A percentile compares a stretch with the other conserved stretches of the same genome.
Evolutionary conservation across 2,113 vertebrate species (phyloP).

Genomic region (Clarias magur): DNA sequence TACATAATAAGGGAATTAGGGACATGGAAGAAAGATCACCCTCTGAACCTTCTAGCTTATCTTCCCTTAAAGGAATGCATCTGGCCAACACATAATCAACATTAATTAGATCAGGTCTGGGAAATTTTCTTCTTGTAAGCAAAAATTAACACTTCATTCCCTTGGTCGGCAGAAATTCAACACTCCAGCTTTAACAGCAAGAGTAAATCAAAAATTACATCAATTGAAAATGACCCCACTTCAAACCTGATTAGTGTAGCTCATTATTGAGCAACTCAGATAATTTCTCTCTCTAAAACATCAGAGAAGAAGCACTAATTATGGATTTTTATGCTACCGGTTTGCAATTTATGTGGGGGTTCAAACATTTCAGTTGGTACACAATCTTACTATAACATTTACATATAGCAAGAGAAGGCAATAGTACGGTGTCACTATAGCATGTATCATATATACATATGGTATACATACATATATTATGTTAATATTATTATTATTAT

Average conservation of each 20-base stretch:
- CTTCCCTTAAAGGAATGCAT: conserved; percentile 75
- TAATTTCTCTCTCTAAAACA: conserved; percentile 24
- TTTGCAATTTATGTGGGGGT: too few relatives aligned
- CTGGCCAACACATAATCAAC: conserved; percentile 70
- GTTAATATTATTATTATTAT: too few relatives aligned
- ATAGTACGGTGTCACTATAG: too few relatives aligned
- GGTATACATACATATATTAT: too few relatives aligned
- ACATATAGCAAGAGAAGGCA: too few relatives aligned
- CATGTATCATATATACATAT: too few relatives aligned
- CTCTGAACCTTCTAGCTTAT: conserved; percentile 59
- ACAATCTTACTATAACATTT: too few relatives aligned
- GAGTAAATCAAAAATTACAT: conserved; percentile 69
- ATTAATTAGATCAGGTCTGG: conserved; percentile 74
- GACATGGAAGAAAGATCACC: conserved; percentile 68
- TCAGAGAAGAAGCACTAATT: conserved; percentile 21
- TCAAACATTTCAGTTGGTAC: too few relatives aligned
- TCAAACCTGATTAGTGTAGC: conserved; percentile 43
- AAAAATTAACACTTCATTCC: conserved; percentile 82
- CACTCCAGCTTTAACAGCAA: conserved; percentile 63
- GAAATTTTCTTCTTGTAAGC: conserved; percentile 79
- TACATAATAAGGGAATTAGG: conserved; percentile 71
- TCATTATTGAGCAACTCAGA: conserved; percentile 37
- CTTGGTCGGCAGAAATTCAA: conserved; percentile 82
- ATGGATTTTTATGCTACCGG: conserved; percentile 1
- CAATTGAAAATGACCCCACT: conserved; percentile 58